Percentiles rank a stretch among this genome's conserved stretches.
Evolutionary conservation across 2,888 invertebrate genomes (phyloP).

Genomic region (Branchipolynoe longqiensis): DNA sequence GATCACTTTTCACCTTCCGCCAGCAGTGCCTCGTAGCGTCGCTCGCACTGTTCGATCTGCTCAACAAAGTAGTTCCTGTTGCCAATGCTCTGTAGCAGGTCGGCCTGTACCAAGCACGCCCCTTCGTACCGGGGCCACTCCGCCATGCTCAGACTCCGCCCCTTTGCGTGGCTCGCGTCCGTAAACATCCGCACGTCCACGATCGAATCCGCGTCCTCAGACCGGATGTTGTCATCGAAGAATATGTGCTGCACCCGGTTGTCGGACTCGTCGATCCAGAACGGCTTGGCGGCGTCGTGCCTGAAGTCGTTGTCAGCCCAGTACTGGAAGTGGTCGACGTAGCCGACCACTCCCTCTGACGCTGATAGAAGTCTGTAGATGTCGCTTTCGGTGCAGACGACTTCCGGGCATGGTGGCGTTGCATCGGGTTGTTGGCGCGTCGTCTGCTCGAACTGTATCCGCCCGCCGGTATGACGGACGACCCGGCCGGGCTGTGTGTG

Average conservation of each 20-base stretch:
- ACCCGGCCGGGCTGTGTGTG: constrained; percentile 72
- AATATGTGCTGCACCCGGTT: constrained; percentile 78
- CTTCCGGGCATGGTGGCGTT: constrained; percentile 45
- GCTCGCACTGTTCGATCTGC: constrained; percentile 75
- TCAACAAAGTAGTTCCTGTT: constrained; percentile 78
- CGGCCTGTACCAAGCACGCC: constrained; percentile 78
- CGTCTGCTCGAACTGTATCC: constrained; percentile 58
- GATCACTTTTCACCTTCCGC: no score
- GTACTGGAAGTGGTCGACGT: constrained; percentile 78
- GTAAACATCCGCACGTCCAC: constrained; percentile 78
- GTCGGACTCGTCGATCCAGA: constrained; percentile 78
- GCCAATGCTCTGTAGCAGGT: constrained; percentile 77
- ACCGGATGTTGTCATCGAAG: constrained; percentile 81
- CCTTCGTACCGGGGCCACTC: constrained; percentile 76
- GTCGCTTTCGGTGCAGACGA: constrained; percentile 68
- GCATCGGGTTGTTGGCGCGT: background rate
- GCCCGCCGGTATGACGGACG: constrained; percentile 66
- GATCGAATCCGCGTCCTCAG: constrained; percentile 79
- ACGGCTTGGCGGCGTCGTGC: constrained; percentile 77
- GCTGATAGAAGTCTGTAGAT: constrained; percentile 76
- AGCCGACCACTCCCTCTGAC: constrained; percentile 76
- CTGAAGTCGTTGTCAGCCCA: constrained; percentile 79
- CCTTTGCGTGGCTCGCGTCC: constrained; percentile 58
- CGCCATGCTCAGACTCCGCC: constrained; percentile 71
- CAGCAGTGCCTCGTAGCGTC: constrained; percentile 70